These are phyloP conservation scores for Torymus texanus DNA, from an alignment of 2,888 invertebrate genomes.

Conservation along the genomic window DNA sequence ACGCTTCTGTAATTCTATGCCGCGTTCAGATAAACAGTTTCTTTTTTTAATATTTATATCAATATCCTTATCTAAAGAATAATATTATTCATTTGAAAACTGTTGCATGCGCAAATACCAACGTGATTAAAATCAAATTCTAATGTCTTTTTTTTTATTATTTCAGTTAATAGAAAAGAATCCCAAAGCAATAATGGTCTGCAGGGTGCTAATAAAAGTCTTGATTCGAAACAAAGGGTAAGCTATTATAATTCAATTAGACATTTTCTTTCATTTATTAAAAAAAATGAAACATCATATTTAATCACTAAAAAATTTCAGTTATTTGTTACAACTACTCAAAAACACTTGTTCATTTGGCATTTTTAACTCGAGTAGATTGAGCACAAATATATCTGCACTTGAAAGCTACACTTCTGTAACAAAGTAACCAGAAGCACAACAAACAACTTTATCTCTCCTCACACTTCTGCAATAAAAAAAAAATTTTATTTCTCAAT, in stretches of 20 bases:
- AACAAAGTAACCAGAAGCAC: too few species aligned
- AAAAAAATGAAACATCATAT: not conserved
- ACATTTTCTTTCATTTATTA: not conserved
- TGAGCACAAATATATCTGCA: too few species aligned
- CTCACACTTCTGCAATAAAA: too few species aligned
- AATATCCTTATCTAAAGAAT: not conserved
- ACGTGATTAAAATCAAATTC: not conserved
- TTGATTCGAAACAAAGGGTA: conserved; percentile 75
- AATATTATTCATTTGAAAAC: conserved; percentile 14
- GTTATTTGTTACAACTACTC: too few species aligned
- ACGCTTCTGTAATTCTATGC: conserved; percentile 27
- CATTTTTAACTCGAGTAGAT: too few species aligned
- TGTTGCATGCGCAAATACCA: not conserved
- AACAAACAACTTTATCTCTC: too few species aligned
- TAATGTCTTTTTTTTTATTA: conserved; percentile 17
- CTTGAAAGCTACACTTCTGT: too few species aligned
- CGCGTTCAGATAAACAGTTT: not conserved
- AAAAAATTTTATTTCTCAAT: too few species aligned
- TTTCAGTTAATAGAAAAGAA: conserved; percentile 56
- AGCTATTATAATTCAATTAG: conserved; percentile 64
- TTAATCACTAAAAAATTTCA: not conserved
- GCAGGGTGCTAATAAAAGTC: conserved; percentile 40
- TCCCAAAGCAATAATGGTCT: conserved; percentile 45
- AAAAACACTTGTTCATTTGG: too few species aligned
- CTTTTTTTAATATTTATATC: not conserved